Evolutionary conservation across 2,888 invertebrate genomes (phyloP), one percentile per base, ranked within the genome.

Genomic region (Napeogenes inachia): DNA sequence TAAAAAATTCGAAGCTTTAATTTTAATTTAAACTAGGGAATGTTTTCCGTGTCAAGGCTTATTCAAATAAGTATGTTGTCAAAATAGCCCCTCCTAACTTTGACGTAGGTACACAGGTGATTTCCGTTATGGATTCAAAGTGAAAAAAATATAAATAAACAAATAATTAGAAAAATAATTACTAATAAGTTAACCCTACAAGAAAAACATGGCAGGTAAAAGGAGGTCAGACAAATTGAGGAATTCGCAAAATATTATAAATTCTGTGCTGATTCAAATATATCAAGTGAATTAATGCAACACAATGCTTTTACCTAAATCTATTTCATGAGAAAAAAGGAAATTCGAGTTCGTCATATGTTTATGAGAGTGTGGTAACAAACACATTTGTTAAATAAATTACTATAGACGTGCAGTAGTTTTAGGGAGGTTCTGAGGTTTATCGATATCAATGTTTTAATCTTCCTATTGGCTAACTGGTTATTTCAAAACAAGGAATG

Each of bases 381-480:
- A 64, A 69, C 69, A 68, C 72, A 76, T 79, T 76, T 77, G 71
- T 71, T 58, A 75, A 74, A 80, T 75, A 80, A 79, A 81, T 79
- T 75, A 73, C 62, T 63, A 73, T 76, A 73, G 73, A 75, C 71
- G 73, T 68, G 21, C 71, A 57, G 42, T 35, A 12, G 53, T 54
- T 46, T 56, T 68, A 66, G 70, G 42, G 65, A 61, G 54, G 66
- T 56, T 47, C 59, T 13, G 2, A 3, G 30, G 8, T 2, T 30
- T 30, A 33, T 33, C 35, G 10, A n/a, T 64, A 58, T 67, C 68
- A 68, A 66, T 62, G 56, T 3, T 53, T 13, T 6, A 50, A 13
- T n/a, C 42, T 10, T 42, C 5, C 5, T 42, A 1, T 42, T 42
- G 12, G 42, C 42, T 42, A 10, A 42, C 3, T 21, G 21, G 21